Percentiles rank a stretch among this genome's conserved stretches.
Evolutionary conservation across 1,140 invertebrate genomes (phyloP).

Genomic region (Drosophila ambigua): DNA sequence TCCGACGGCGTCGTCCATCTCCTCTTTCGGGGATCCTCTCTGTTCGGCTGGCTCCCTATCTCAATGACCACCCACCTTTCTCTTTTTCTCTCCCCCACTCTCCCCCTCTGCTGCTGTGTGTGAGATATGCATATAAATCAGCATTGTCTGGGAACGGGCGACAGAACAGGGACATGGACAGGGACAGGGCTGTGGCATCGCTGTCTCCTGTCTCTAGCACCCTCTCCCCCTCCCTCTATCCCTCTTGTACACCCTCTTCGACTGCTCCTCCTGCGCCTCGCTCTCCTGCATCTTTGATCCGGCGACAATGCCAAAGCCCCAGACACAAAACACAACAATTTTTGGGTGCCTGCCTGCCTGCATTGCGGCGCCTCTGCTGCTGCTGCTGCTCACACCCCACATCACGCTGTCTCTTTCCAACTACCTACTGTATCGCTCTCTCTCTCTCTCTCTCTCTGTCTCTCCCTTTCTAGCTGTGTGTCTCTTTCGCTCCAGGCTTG

Average conservation of each 20-base stretch:
- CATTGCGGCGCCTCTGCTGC: conserved; percentile 51
- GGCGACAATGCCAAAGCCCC: conserved; percentile 53
- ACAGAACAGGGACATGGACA: conserved; percentile 21
- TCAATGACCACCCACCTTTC: conserved; percentile 17
- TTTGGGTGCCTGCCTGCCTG: conserved; percentile 54
- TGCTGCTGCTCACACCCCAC: conserved; percentile 14
- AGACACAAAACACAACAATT: conserved; percentile 79
- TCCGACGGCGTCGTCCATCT: conserved; percentile 8
- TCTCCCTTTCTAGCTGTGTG: conserved; percentile 6
- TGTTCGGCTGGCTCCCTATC: conserved; percentile 3
- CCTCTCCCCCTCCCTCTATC: conserved; percentile 2
- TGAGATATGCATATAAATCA: conserved; percentile 73
- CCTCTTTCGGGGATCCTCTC: conserved; percentile 25
- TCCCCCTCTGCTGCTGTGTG: conserved; percentile 4
- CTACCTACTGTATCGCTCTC: conserved; percentile 2
- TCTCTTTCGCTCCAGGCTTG: conserved; percentile 17
- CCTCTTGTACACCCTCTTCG: not conserved
- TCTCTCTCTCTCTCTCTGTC: conserved; percentile 3
- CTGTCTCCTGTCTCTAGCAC: conserved; percentile 2
- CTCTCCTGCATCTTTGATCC: conserved; percentile 11
- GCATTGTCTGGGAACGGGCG: conserved; percentile 61
- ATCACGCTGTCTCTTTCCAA: not conserved
- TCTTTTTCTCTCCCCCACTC: not conserved
- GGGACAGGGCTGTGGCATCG: conserved; percentile 28
- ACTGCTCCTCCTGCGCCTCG: not conserved